Evolutionary conservation across 2,113 vertebrate species (phyloP), one percentile per base, ranked within the genome.

Genomic region (Oxyruncus cristatus): DNA sequence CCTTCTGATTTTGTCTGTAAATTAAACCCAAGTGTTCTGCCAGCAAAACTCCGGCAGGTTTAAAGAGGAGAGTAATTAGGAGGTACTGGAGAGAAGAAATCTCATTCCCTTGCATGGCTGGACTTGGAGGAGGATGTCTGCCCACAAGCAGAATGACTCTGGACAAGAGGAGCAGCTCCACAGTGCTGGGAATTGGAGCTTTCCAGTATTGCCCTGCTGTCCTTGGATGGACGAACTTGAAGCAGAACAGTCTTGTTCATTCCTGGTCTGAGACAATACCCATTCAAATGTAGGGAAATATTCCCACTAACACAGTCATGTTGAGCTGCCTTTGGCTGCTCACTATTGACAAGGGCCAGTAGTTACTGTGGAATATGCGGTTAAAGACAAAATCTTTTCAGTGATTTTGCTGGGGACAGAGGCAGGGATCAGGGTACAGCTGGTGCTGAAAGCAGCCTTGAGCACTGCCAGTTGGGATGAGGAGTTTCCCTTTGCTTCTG

Each of bases 241-340:
- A 93, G 92, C 88, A 91, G 92, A 95, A 75, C 44, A 81, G 77
- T 70, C 89, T 94, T 95, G 84, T 79, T 96, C 81, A 39, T 93
- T 95, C 94, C 85, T 61, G 71, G 84, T 94, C 56, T 49, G 66
- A 95, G 89, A 94, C 87, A 95, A 95, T 95, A 89, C 58, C 89
- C 89, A 88, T 96, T 96, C 74, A 95, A 94, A 82, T 75, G 67
- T 1, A 91, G 85, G 49, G 46, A 94, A 88, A 70, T 46, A 76
- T 78, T 94, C 89, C 81, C 62, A 46, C 37, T 72, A 79, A 82
- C 0, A 3, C 28, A 46, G 53, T 67, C 14, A 8, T 14, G 9
- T 63, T 75, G 62, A 82, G 53, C 62, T 91, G 89, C 74, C 77
- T 72, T 88, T 93, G 88, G 94, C 89, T 91, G 19, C 78, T 80